Evolutionary conservation across 2,797 vertebrate genomes (phyloP).

Genomic region (Pseudopleuronectes americanus): DNA sequence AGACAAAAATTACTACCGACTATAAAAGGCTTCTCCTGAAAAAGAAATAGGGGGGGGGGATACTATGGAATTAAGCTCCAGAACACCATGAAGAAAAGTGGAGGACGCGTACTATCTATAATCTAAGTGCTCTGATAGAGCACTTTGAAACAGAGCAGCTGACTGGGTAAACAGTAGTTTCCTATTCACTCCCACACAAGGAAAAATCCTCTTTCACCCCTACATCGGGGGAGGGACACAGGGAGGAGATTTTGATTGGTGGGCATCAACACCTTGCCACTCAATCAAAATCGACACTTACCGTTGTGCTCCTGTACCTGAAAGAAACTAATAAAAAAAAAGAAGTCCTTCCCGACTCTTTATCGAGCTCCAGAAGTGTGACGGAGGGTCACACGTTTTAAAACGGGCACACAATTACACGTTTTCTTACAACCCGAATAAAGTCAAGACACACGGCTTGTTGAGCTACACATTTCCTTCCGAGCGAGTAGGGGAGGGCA

Average conservation of each 20-base stretch:
- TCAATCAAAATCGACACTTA: conserved; percentile 87
- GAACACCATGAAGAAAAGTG: conserved; percentile 54
- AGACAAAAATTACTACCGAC: conserved; percentile 64
- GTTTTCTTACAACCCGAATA: conserved; percentile 65
- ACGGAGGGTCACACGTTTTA: conserved; percentile 52
- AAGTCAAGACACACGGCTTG: conserved; percentile 78
- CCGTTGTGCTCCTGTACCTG: conserved; percentile 81
- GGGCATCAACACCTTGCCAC: conserved; percentile 62
- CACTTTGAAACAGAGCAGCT: conserved; percentile 43
- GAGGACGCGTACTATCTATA: conserved; percentile 58
- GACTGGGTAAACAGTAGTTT: conserved; percentile 37
- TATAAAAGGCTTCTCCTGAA: conserved; percentile 57
- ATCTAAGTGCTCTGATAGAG: conserved; percentile 41
- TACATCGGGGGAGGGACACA: conserved; percentile 43
- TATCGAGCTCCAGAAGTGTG: conserved; percentile 56
- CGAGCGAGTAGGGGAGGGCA: conserved; percentile 79
- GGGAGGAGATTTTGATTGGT: conserved; percentile 79
- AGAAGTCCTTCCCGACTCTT: conserved; percentile 57
- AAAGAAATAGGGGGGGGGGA: conserved; percentile 69
- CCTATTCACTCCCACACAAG: conserved; percentile 49
- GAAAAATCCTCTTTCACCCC: conserved; percentile 42
- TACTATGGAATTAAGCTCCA: conserved; percentile 66
- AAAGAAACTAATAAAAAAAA: conserved; percentile 67
- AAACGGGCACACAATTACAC: conserved; percentile 67
- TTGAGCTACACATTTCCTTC: conserved; percentile 82